These are phyloP conservation scores for Papilio dardanus DNA, from an alignment of 1,140 invertebrate species.

Conservation along the genomic window DNA sequence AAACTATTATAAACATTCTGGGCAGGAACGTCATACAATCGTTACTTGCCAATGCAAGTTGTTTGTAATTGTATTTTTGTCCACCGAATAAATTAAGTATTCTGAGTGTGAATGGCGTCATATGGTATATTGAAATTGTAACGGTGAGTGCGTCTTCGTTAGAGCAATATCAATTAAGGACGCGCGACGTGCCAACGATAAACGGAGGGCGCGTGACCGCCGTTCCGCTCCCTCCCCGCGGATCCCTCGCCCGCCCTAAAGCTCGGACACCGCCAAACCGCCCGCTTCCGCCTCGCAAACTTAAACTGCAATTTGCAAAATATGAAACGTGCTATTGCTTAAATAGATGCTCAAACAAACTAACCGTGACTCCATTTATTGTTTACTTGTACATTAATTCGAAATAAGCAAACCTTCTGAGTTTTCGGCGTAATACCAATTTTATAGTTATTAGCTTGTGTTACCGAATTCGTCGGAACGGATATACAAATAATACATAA, in stretches of 20 bases:
- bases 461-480: too few species aligned
- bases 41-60: too few species aligned
- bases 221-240: conserved; percentile 34
- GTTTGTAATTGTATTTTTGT: not conserved
- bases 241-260: not conserved
- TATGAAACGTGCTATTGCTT: conserved; percentile 77
- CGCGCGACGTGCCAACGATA: conserved; percentile 59
- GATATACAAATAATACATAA: too few species aligned
- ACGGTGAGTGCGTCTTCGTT: conserved; percentile 58
- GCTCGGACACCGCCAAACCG: conserved; percentile 16
- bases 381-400: conserved; percentile 70
- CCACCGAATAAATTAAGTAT: conserved; percentile 39
- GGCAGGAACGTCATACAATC: too few species aligned
- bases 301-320: conserved; percentile 69
- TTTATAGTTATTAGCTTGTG: not conserved
- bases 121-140: conserved; percentile 54
- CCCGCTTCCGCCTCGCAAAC: conserved; percentile 45
- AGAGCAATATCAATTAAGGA: conserved; percentile 73
- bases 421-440: not conserved
- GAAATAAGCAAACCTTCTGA: conserved; percentile 46
- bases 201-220: conserved; percentile 48
- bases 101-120: conserved; percentile 35
- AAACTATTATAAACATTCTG: too few species aligned
- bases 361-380: conserved; percentile 55
- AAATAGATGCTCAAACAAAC: conserved; percentile 70